Evolutionary conservation across 2,888 invertebrate genomes (phyloP), one percentile per base, ranked within the genome.

Genomic region (Pasiphila rectangulata): DNA sequence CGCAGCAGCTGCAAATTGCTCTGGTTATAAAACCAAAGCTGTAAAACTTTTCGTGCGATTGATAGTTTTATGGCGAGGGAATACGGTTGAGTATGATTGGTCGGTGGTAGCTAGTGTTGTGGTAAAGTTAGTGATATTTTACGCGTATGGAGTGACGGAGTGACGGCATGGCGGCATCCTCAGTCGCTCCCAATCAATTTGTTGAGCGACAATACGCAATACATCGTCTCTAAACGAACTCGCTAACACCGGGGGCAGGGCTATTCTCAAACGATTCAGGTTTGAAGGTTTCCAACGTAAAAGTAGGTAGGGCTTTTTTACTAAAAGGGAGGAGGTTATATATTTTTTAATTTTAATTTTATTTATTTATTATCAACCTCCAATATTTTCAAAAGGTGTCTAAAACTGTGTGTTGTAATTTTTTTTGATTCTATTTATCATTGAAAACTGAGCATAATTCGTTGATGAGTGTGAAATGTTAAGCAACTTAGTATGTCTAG

Each of bases 101-200:
- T 38, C 23, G 7, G 12, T 50, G 27, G 29, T 2, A 36, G n/a
- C n/a, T 3, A 3, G 10, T 38, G 37, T 16, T 52, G 54, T 43
- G 35, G 48, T 38, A 24, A 24, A 50, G 53, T 62, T 69, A 58
- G 67, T 59, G 51, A 52, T 61, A 60, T 62, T 66, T 67, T 63
- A 69, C 72, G 64, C 64, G 69, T 72, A 74, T 72, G 75, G 82
- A 74, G 82, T 83, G 83, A 83, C 79, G 77, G 72, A 69, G 74
- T 76, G 85, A 84, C 76, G 74, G 68, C 69, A 67, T 72, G 79
- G 75, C 84, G 84, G 85, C 76, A 62, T 70, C 74, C 59, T 80
- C 77, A 77, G 79, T 72, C 72, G 79, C 65, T 62, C 54, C 84
- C 85, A 83, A 86, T 86, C 86, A 86, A 86, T 86, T 87, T 86